Base-by-base conservation (phyloP, 1,140 invertebrate species). In the Aleiodes sp. region DNA sequence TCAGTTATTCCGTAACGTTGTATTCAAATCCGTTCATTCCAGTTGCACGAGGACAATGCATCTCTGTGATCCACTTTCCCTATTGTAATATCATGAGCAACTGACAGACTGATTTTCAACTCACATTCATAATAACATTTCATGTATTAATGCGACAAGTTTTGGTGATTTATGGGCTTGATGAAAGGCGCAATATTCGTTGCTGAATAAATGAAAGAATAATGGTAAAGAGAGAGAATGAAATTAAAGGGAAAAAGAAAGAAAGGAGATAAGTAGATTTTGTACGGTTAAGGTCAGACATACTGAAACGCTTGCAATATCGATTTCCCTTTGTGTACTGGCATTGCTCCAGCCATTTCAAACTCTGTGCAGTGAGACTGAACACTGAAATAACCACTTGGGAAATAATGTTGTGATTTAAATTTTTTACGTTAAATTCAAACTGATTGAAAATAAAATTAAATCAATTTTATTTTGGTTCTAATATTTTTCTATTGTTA, bases 271-370 rank as follows among this genome's bases (percentile, higher is more conserved):
- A 29, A 29, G 28, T 29, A 31, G 28, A 59, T 59, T 33, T 33
- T 59, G 24, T 59, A 29, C 28, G 26, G 56, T 59, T 59, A 59
- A 59, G 56, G 28, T 31, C 56, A 59, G 26, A 59, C 56, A 59
- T 6, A 8, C 12, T 16, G 56, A 31, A 59, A 59, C 26, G 28
- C n/a, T 59, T 28, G 56, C n/a, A 31, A 31, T 59, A 59, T 59
- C 56, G 56, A 59, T 59, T 16, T 28, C 12, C 31, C 28, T 59
- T 56, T n/a, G 16, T 52, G 46, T 52, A 24, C 46, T 21, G 10
- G 19, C 46, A 24, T 12, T 52, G 19, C 46, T 21, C n/a, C n/a
- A n/a, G 16, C 39, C 12, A 12, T 43, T 52, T 12, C 21, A 8
- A 3, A 21, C 26, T 24, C 46, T 12, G 26, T 21, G 19, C 21